Percentiles rank a stretch among this genome's conserved stretches.
These are phyloP conservation scores for Drosophila imparisetae DNA, from an alignment of 2,888 invertebrate genomes.

Conservation along the genomic window DNA sequence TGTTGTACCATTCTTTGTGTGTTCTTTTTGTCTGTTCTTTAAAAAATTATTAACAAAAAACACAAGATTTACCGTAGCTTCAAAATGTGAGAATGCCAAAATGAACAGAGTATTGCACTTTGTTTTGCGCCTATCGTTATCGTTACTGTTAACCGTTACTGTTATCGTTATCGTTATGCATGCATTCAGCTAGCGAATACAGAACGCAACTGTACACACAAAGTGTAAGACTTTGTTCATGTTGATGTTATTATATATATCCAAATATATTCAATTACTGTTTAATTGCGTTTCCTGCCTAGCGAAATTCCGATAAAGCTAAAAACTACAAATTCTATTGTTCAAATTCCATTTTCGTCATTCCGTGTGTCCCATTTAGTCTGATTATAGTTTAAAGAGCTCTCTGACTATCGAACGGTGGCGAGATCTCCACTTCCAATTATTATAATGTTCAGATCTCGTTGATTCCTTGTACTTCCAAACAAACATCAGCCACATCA, in stretches of 20 bases:
- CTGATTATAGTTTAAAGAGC: not conserved
- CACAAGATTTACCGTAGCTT: slow-evolving; percentile 37
- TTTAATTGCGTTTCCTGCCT: slow-evolving; percentile 32
- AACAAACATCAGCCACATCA: slow-evolving; percentile 9
- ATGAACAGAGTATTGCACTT: slow-evolving; percentile 43
- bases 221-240: slow-evolving; percentile 38
- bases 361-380: slow-evolving; percentile 14
- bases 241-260: slow-evolving; percentile 1
- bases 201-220: slow-evolving; percentile 42
- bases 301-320: slow-evolving; percentile 6
- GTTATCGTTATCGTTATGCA: slow-evolving; percentile 36
- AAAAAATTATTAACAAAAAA: not conserved
- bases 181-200: slow-evolving; percentile 46
- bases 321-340: slow-evolving; percentile 1
- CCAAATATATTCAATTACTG: not conserved
- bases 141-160: slow-evolving; percentile 40
- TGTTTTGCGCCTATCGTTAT: slow-evolving; percentile 40
- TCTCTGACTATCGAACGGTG: not conserved
- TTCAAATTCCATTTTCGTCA: slow-evolving; percentile 7
- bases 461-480: slow-evolving; percentile 4
- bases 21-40: slow-evolving; percentile 58
- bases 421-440: not conserved
- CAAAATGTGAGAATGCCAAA: slow-evolving; percentile 38
- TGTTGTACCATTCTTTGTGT: slow-evolving; percentile 54
- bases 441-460: slow-evolving; percentile 1